Evolutionary conservation across 2,797 vertebrate genomes (phyloP).

Genomic region (Myripristis murdjan): DNA sequence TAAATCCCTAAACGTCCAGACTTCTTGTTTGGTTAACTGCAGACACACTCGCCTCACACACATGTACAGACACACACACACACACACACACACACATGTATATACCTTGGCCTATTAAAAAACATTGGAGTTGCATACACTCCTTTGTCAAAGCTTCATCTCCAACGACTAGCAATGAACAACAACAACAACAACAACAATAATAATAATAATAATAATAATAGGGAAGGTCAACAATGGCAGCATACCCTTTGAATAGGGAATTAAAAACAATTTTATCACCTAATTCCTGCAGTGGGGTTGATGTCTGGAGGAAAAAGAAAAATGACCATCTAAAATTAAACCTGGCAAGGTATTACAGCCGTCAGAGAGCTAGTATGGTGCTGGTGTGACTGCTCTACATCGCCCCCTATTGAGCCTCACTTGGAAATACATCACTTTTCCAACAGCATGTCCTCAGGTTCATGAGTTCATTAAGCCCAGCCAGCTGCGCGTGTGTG

Average conservation of each 20-base stretch:
- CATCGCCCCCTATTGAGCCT: constrained; percentile 13
- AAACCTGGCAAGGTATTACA: background rate
- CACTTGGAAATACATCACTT: constrained; percentile 38
- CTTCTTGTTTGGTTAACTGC: constrained; percentile 14
- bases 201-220: too few species aligned
- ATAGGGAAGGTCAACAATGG: too few species aligned
- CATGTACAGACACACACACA: background rate
- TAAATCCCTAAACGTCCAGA: constrained; percentile 14
- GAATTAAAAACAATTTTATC: too few species aligned
- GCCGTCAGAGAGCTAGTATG: background rate
- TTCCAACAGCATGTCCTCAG: constrained; percentile 30
- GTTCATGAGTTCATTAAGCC: constrained; percentile 26
- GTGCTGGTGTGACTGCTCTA: background rate
- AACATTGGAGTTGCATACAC: too few species aligned
- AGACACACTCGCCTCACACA: constrained; percentile 16
- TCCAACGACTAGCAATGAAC: too few species aligned
- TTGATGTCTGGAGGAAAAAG: too few species aligned
- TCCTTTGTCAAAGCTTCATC: too few species aligned
- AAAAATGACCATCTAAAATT: background rate
- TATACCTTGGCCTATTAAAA: too few species aligned
- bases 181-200: too few species aligned
- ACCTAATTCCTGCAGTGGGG: too few species aligned
- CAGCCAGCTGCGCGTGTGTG: background rate
- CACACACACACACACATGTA: too few species aligned
- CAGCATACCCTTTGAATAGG: too few species aligned